A percentile compares a stretch with the other conserved stretches of the same genome.
Evolutionary conservation across 2,888 invertebrate genomes (phyloP).

Genomic region (Cotesia congregata): DNA sequence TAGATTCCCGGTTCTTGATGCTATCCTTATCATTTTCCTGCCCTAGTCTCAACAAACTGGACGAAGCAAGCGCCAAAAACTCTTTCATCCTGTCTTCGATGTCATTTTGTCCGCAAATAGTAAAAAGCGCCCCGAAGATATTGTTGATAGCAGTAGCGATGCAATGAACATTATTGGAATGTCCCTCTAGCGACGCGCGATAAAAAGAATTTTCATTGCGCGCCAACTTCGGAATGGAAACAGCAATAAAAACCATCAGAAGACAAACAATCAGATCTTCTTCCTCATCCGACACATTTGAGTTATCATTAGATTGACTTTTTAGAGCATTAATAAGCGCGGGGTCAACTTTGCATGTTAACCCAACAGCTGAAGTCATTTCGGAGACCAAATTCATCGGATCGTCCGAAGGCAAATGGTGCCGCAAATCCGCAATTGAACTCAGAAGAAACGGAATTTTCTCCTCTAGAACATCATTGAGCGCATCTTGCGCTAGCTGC

Average conservation of each 20-base stretch:
- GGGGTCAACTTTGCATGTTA: constrained; percentile 95
- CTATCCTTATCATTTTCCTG: constrained; percentile 96
- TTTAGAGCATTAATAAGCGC: constrained; percentile 91
- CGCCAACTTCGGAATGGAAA: constrained; percentile 95
- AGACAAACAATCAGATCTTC: constrained; percentile 95
- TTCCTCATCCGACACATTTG: constrained; percentile 80
- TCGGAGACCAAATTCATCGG: constrained; percentile 93
- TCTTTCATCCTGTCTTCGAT: constrained; percentile 99
- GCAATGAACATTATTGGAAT: constrained; percentile 98
- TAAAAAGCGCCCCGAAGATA: constrained; percentile 96
- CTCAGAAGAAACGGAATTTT: constrained; percentile 96
- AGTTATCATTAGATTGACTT: constrained; percentile 84
- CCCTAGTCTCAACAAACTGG: constrained; percentile 92
- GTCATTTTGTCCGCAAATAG: constrained; percentile 95
- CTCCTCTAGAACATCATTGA: constrained; percentile 93
- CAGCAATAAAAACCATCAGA: constrained; percentile 98
- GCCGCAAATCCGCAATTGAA: constrained; percentile 94
- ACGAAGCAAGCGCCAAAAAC: constrained; percentile 92
- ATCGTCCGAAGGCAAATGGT: constrained; percentile 91
- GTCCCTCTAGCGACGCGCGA: constrained; percentile 89
- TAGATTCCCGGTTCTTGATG: constrained; percentile 94
- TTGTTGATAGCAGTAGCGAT: constrained; percentile 96
- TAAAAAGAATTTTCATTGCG: constrained; percentile 91
- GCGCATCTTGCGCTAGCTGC: constrained; percentile 92
- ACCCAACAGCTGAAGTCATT: constrained; percentile 97